Conservation (phyloP, 2,113 vertebrate species). For the human (Homo sapiens) region GRCh38 chr2:50203501-50204000, state of each 20-base stretch:
- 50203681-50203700: background rate
- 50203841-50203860: background rate
- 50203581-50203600: slow-evolving; percentile 8
- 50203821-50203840: background rate
- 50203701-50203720: background rate
- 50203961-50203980: background rate
- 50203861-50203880: slow-evolving; percentile 43
- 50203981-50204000: background rate
- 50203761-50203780: slow-evolving; percentile 46
- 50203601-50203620: background rate
- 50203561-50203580: background rate
- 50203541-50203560: background rate
- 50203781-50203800: background rate
- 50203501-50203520: background rate
- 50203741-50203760: slow-evolving; percentile 26
- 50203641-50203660: background rate
- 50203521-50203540: background rate
- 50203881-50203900: slow-evolving; percentile 17
- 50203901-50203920: slow-evolving; percentile 11
- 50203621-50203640: background rate
- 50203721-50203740: slow-evolving; percentile 13
- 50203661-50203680: background rate
- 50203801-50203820: background rate
- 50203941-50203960: background rate
- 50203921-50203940: background rate